A percentile compares a stretch with the other conserved stretches of the same genome.
Evolutionary conservation across 1,140 invertebrate species (phyloP).

Genomic region (Drosophila pandora): DNA sequence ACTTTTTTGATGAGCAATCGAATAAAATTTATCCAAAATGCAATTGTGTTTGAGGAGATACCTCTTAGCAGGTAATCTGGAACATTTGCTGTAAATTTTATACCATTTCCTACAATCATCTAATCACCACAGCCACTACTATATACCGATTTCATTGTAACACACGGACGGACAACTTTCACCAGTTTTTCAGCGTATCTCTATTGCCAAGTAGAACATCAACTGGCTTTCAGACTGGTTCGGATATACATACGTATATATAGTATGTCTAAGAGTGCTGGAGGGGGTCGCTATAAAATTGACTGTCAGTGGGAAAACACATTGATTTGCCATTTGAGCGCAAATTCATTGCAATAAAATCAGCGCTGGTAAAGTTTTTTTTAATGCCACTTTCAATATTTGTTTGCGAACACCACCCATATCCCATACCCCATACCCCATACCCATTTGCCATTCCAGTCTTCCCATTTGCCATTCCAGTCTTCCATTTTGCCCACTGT

Average conservation of each 20-base stretch:
- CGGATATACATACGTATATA: neutral
- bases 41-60: neutral
- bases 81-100: constrained; percentile 19
- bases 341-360: constrained; percentile 80
- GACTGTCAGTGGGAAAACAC: constrained; percentile 74
- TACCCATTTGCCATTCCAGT: constrained; percentile 5
- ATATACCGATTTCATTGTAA: constrained; percentile 22
- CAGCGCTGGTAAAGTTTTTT: constrained; percentile 67
- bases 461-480: too few species aligned
- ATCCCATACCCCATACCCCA: too few species aligned
- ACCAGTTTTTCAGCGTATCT: constrained; percentile 35
- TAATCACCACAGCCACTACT: neutral
- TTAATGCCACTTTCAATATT: constrained; percentile 82
- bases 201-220: constrained; percentile 51
- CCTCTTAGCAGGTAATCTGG: constrained; percentile 1
- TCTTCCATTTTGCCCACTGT: constrained; percentile 7
- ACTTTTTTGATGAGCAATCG: neutral
- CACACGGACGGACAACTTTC: constrained; percentile 34
- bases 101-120: constrained; percentile 29
- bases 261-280: neutral
- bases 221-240: constrained; percentile 47
- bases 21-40: too few species aligned
- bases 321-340: constrained; percentile 81
- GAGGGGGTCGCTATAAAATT: constrained; percentile 51
- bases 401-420: constrained; percentile 60